Base-by-base conservation (phyloP, 2,888 invertebrate species). In the Eupeodes latifasciatus region DNA sequence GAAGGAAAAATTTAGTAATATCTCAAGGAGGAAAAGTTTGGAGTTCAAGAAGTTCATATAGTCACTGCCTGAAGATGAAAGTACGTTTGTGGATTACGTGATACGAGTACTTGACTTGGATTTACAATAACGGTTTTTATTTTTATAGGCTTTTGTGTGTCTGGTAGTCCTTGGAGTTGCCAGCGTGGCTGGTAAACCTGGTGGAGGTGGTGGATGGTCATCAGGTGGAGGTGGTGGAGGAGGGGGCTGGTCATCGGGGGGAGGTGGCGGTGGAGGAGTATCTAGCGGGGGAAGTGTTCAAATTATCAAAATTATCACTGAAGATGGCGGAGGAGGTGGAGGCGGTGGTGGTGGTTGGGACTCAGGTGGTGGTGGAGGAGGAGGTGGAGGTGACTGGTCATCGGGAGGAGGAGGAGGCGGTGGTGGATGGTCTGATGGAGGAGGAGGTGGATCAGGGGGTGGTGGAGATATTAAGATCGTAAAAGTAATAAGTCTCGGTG, bases 121-220 rank as follows among this genome's bases (percentile, higher is more conserved):
- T n/a, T 79, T 79, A 83, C 55, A 36, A 19, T 72, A 44, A 44
- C 55, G 5, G 34, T 79, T 75, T 82, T 27, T 76, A 49, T 79
- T 72, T 40, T 88, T 84, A 40, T 77, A 93, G 93, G 92, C 92
- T 69, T 92, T 92, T 90, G 91, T 93, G 76, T 93, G 92, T 91
- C 90, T 93, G 80, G 87, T 93, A 78, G 89, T 93, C 57, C 91
- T 93, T 82, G 92, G 93, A 80, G 92, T 90, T 36, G 92, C 92
- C 86, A 91, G 92, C 61, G 93, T 93, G 1, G 89, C 91, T 61
- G 92, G 91, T 74, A 93, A 92, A 74, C 93, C 92, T 5, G 91
- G 90, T 47, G 90, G 91, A 1, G 90, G 91, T 6, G 91, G 90
- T 6, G 91, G 90, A 6, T 88, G 89, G 44, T 87, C 89, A 12